Base-by-base conservation (phyloP, 1,140 invertebrate genomes). In the Drosophila equinoxialis region DNA sequence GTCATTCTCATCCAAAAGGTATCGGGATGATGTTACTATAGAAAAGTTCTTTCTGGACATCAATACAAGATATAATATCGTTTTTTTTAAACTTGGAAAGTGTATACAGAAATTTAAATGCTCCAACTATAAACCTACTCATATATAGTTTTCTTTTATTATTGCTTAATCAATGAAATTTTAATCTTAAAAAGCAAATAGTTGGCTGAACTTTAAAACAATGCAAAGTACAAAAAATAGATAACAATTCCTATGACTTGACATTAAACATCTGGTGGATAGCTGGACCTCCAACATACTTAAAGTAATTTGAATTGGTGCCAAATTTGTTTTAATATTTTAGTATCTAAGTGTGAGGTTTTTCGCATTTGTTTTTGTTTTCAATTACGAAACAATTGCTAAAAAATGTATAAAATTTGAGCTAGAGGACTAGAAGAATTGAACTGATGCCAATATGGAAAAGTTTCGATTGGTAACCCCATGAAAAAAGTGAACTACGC, bases 381-480 rank as follows among this genome's bases (percentile, higher is more conserved):
- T 5, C 17, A 79, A 76, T 83, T 83, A 79, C 65, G 66, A 84
- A 80, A 84, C 76, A 69, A 61, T 79, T 79, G 42, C 48, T 65
- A 83, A 54, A 39, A 39, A 0, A 11, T 11, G 17, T 4, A 0
- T 11, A 4, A 39, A 39, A 39, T 30, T 30, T 30, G 6, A 30
- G 30, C 30, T 30, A 30, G 30, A 30, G n/a, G n/a, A n/a, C n/a
- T n/a, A n/a, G 6, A 30, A 30, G 30, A 6, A 30, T 30, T 30
- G 30, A 23, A 23, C 30, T 30, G 5, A 30, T 30, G 30, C 5
- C 6, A 6, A 30, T 30, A 30, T 30, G 5, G 6, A 30, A 30
- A 30, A 30, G 30, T 5, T 30, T 30, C 30, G 5, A 30, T 30
- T 30, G 5, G 30, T 30, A 54, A 13, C 10, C 37, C 45, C 1